Conservation (phyloP, 2,888 invertebrate genomes). For the Bombylius major region DNA sequence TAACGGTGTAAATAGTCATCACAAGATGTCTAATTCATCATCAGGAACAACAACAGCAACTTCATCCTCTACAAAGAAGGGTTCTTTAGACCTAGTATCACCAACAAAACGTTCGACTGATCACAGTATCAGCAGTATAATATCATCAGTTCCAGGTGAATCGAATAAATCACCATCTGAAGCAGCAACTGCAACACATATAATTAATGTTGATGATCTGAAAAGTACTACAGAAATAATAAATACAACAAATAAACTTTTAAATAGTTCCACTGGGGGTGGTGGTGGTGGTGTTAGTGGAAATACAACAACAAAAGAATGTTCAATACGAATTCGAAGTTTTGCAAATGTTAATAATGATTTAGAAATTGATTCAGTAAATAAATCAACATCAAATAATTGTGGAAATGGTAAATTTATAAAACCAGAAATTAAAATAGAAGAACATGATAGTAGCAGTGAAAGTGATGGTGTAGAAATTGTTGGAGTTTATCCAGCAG, state of each 20-base stretch:
- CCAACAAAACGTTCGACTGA: constrained; percentile 25
- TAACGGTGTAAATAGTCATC: neutral
- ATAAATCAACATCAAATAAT: neutral
- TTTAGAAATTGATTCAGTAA: neutral
- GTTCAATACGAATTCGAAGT: constrained; percentile 11
- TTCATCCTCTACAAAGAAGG: constrained; percentile 13
- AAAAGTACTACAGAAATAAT: constrained; percentile 31
- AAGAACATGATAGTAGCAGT: constrained; percentile 27
- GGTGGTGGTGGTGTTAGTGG: neutral
- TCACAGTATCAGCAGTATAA: constrained; percentile 31
- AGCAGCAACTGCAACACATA: constrained; percentile 19
- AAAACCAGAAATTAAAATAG: neutral
- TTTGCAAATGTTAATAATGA: constrained; percentile 13
- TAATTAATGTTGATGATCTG: constrained; percentile 33
- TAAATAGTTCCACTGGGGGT: constrained; percentile 12
- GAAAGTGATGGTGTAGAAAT: constrained; percentile 36
- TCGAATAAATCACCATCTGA: neutral
- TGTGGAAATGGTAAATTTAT: neutral
- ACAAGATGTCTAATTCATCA: constrained; percentile 7
- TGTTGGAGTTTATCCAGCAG: constrained; percentile 28
- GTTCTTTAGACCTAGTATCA: constrained; percentile 21
- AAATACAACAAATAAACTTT: constrained; percentile 30
- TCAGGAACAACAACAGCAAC: constrained; percentile 15
- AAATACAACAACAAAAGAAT: constrained; percentile 2
- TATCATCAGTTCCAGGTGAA: constrained; percentile 15